Evolutionary conservation across 64 coral and sea anemone species (phyloP).

Genomic region (Exaiptasia diaphana): DNA sequence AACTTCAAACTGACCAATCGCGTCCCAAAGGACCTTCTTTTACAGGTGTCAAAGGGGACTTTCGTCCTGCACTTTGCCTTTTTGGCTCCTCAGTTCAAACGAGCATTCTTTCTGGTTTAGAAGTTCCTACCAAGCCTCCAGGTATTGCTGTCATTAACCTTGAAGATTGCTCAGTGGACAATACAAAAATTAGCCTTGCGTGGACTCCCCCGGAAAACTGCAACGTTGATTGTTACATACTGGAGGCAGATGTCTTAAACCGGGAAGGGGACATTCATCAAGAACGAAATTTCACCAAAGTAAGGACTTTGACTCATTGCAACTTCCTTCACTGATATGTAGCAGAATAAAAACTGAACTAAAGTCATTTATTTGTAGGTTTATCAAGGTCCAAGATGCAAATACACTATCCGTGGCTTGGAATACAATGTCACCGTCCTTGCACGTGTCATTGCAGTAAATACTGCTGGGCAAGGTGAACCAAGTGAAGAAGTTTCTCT

Average conservation of each 20-base stretch:
- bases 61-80: slow-evolving; percentile 67
- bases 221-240: slow-evolving; percentile 76
- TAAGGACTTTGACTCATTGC: neutral
- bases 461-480: slow-evolving; percentile 72
- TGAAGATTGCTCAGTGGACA: slow-evolving; percentile 81
- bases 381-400: slow-evolving; percentile 80
- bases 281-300: slow-evolving; percentile 66
- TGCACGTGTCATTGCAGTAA: slow-evolving; percentile 69
- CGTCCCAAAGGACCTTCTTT: slow-evolving; percentile 66
- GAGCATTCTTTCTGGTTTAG: slow-evolving; percentile 60
- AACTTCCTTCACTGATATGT: too few species aligned
- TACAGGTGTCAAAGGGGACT: slow-evolving; percentile 42
- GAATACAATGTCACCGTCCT: slow-evolving; percentile 77
- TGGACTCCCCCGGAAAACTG: slow-evolving; percentile 63
- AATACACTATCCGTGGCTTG: slow-evolving; percentile 67
- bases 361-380: slow-evolving; percentile 25
- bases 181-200: slow-evolving; percentile 68
- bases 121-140: slow-evolving; percentile 27
- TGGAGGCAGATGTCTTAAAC: slow-evolving; percentile 65
- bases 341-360: too few species aligned
- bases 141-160: slow-evolving; percentile 55
- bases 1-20: slow-evolving; percentile 65
- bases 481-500: slow-evolving; percentile 75
- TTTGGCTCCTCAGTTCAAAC: slow-evolving; percentile 62
- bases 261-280: slow-evolving; percentile 78